Conservation (phyloP, 2,888 invertebrate species). For the Rhingia campestris region DNA sequence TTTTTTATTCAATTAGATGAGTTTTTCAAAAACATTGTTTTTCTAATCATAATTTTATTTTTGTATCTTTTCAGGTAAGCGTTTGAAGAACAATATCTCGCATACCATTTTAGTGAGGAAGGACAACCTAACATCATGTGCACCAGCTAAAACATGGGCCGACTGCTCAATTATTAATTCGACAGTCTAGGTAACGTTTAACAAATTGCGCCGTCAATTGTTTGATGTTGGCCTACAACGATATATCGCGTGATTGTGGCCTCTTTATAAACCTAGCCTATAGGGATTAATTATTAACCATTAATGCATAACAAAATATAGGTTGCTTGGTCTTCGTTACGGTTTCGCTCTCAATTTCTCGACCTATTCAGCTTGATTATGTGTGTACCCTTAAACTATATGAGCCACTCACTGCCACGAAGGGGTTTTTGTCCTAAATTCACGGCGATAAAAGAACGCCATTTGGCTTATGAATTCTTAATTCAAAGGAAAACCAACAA, state of each 20-base stretch:
- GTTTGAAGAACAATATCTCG: neutral
- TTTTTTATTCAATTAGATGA: neutral
- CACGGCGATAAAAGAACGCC: constrained; percentile 45
- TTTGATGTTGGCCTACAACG: constrained; percentile 62
- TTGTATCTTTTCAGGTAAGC: constrained; percentile 56
- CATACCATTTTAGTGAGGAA: neutral
- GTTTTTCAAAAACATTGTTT: neutral
- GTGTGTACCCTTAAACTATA: neutral
- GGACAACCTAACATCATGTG: neutral
- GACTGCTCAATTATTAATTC: constrained; percentile 43
- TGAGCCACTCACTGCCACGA: neutral
- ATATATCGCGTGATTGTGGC: constrained; percentile 60
- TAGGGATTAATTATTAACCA: constrained; percentile 66
- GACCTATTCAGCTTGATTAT: too few relatives aligned
- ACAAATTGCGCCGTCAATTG: constrained; percentile 39
- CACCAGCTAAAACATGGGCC: neutral
- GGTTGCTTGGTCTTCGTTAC: constrained; percentile 51
- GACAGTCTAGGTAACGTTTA: constrained; percentile 35
- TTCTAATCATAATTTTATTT: constrained; percentile 6
- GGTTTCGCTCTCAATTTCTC: constrained; percentile 4
- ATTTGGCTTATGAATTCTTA: constrained; percentile 48
- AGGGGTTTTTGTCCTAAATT: constrained; percentile 45
- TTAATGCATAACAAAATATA: constrained; percentile 61
- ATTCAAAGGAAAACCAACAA: constrained; percentile 2
- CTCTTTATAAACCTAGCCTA: constrained; percentile 41